Conservation (phyloP, 2,113 vertebrate genomes). For the Eurystomus gularis region DNA sequence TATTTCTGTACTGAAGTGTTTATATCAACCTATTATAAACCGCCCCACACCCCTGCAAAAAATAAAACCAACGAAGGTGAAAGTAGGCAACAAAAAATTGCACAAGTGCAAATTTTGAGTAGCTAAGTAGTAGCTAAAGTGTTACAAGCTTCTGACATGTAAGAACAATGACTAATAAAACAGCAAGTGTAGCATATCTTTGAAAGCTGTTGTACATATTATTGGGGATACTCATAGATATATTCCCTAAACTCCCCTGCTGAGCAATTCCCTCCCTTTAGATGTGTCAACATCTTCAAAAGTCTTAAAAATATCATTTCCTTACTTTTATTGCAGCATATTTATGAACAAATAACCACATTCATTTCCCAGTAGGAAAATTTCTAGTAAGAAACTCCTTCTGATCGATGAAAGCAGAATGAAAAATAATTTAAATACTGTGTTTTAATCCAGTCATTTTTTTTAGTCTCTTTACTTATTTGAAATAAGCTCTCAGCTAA, state of each 20-base stretch:
- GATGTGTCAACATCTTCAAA: background rate
- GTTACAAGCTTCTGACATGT: background rate
- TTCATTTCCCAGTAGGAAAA: conserved; percentile 9
- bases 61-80: rapidly evolving
- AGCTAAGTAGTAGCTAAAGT: background rate
- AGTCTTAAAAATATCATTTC: background rate
- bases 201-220: background rate
- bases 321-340: conserved; percentile 13
- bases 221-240: background rate
- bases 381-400: background rate
- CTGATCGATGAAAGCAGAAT: background rate
- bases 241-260: background rate
- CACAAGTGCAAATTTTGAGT: background rate
- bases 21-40: background rate
- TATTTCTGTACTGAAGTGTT: background rate
- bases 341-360: background rate
- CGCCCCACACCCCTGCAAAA: rapidly evolving
- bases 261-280: background rate
- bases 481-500: background rate
- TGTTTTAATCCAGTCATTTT: background rate
- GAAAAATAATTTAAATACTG: conserved; percentile 14
- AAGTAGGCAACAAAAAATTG: background rate
- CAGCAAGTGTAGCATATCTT: background rate
- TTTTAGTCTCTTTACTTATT: background rate
- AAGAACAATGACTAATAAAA: background rate